Percentiles rank a stretch among this genome's conserved stretches.
These are phyloP conservation scores for Enteromius viviparus DNA, from an alignment of 2,797 vertebrate genomes.

Conservation along the genomic window DNA sequence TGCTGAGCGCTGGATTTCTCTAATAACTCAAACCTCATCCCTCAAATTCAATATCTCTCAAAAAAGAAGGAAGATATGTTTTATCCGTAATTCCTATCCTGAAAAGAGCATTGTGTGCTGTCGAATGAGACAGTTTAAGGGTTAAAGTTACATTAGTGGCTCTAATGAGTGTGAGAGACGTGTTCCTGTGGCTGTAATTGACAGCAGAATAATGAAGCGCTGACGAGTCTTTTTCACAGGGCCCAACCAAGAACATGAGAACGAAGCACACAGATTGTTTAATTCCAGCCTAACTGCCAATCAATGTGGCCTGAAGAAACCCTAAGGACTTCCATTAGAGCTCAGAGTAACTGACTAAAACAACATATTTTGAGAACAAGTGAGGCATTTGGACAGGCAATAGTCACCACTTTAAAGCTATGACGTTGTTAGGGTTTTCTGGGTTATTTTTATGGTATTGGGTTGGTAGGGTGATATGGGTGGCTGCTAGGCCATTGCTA, in stretches of 20 bases:
- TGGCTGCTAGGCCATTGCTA: neutral
- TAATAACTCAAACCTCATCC: constrained; percentile 16
- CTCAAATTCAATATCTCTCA: constrained; percentile 15
- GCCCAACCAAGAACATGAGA: neutral
- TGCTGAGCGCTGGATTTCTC: constrained; percentile 1
- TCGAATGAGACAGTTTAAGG: constrained; percentile 61
- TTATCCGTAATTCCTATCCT: constrained; percentile 59
- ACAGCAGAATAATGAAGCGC: constrained; percentile 35
- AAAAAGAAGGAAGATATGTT: constrained; percentile 52
- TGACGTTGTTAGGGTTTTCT: neutral
- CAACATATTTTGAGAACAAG: neutral
- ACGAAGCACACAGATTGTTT: neutral
- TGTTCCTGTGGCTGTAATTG: constrained; percentile 46
- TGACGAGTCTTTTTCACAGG: neutral
- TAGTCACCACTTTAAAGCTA: neutral
- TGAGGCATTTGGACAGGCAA: neutral
- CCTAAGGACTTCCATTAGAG: neutral
- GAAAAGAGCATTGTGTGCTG: constrained; percentile 58
- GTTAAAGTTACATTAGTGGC: constrained; percentile 50
- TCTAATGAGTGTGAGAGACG: constrained; percentile 48
- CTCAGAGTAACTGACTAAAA: neutral
- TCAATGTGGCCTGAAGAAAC: neutral
- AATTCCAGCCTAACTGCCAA: neutral
- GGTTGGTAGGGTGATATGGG: neutral
- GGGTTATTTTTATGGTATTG: neutral